Conservation (phyloP, 1,140 invertebrate species). For the Belonocnema kinseyi region DNA sequence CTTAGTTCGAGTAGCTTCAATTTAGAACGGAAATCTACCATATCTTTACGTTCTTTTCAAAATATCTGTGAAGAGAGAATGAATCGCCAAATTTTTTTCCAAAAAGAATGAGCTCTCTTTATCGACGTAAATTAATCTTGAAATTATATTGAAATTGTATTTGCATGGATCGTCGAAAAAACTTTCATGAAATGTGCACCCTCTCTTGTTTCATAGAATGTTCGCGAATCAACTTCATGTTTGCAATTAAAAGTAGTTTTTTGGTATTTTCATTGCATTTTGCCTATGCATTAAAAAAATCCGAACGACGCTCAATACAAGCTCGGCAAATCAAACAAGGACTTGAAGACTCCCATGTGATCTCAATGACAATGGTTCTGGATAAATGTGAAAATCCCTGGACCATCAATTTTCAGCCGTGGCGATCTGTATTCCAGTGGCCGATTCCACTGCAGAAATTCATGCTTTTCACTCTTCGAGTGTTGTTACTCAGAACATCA, state of each 20-base stretch:
- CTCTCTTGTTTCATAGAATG: too few species aligned
- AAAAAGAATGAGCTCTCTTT: too few species aligned
- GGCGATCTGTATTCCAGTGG: neutral
- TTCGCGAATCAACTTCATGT: too few species aligned
- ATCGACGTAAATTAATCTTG: too few species aligned
- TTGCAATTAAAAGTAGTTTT: neutral
- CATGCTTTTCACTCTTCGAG: conserved; percentile 16
- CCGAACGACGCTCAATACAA: neutral
- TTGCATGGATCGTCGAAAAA: too few species aligned
- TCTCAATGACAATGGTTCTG: conserved; percentile 1
- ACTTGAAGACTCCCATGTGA: conserved; percentile 10
- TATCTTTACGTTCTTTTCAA: too few species aligned
- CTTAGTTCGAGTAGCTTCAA: too few species aligned
- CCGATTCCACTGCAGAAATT: conserved; percentile 12
- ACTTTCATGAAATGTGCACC: too few species aligned
- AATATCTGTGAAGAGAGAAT: too few species aligned
- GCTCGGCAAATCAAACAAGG: neutral
- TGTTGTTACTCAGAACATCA: conserved; percentile 6
- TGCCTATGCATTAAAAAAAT: conserved; percentile 16
- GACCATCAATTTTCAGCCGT: conserved; percentile 2
- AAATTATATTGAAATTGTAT: too few species aligned
- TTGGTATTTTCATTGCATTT: neutral
- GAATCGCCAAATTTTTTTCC: too few species aligned
- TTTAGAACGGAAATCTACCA: too few species aligned
- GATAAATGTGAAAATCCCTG: conserved; percentile 17